Conservation (phyloP, 2,797 vertebrate genomes). For the Myotis planiceps region DNA sequence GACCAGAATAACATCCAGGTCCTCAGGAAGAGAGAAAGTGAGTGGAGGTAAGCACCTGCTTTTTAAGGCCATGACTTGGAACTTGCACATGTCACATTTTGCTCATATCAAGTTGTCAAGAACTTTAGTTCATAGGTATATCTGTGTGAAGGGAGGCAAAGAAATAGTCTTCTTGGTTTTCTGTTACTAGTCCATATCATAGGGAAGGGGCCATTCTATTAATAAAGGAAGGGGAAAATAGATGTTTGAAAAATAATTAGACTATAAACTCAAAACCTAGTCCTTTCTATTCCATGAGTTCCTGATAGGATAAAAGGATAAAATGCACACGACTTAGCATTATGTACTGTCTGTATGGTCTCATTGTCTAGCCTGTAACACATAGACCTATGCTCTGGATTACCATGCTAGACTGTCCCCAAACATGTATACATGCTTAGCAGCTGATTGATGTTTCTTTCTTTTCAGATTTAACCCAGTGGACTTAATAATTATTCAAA, state of each 20-base stretch:
- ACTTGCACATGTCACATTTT: not conserved
- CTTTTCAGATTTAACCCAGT: no score
- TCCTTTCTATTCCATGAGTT: not conserved
- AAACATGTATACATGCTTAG: no score
- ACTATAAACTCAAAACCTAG: not conserved
- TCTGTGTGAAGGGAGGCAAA: not conserved
- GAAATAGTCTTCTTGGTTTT: not conserved
- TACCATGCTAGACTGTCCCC: not conserved
- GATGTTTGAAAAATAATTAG: not conserved
- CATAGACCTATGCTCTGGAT: not conserved
- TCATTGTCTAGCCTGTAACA: no score
- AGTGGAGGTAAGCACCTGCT: accelerated
- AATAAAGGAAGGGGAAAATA: not conserved
- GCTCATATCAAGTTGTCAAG: not conserved
- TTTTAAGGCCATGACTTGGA: not conserved
- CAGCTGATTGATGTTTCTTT: no score
- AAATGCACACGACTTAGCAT: not conserved
- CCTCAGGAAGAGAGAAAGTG: not conserved
- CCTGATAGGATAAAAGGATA: not conserved
- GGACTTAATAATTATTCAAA: no score
- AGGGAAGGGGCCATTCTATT: not conserved
- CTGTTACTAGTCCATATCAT: not conserved
- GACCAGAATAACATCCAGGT: not conserved
- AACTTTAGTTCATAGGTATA: not conserved
- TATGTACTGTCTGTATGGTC: not conserved